Base-by-base conservation (phyloP, 2,797 vertebrate species). In the Coendou prehensilis region DNA sequence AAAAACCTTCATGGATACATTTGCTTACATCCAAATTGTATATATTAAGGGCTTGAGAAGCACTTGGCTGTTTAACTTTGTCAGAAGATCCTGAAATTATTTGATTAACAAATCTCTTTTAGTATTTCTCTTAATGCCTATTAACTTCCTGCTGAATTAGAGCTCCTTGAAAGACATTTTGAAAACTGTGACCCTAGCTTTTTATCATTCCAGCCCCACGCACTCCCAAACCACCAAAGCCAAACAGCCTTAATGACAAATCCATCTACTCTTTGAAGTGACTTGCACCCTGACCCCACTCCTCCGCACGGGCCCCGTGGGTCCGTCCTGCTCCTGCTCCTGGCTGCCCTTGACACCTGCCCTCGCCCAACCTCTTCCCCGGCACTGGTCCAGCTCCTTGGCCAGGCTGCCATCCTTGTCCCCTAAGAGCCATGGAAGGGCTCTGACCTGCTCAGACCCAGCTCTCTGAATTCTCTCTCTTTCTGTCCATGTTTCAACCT, bases 391-490 rank as follows among this genome's bases (percentile, higher is more conserved):
- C 87, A 22, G 26, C 73, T 78, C 61, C 75, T 59, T 67, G 67
- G 80, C 59, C 69, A 30, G 85, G n/a, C 11, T 50, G 26, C 9
- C 9, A 28, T 63, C 54, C 85, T 75, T 81, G 22, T 50, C 75
- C 30, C 56, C 54, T 33, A 59, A 86, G 78, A 95, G 69, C 54
- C 50, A 14, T 50, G n/a, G 50, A 79, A 82, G 47, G 56, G 69
- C 69, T 67, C 69, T 97, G 95, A 94, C 90, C 90, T 63, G 75
- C 79, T 57, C 14, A 94, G 87, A 91, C 69, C 45, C 18, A 47
- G 89, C 30, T 67, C 47, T 83, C 76, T 79, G 45, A 88, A 71
- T 80, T 93, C 85, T 89, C 86, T 90, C 41, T 82, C 92, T 67
- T 67, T 92, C 64, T 87, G 14, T 30, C 30, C 26, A 57, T 3